phyloP scores from a whole-genome alignment of 2,888 invertebrate species.

The Lissocephala sabroskyi region DNA sequence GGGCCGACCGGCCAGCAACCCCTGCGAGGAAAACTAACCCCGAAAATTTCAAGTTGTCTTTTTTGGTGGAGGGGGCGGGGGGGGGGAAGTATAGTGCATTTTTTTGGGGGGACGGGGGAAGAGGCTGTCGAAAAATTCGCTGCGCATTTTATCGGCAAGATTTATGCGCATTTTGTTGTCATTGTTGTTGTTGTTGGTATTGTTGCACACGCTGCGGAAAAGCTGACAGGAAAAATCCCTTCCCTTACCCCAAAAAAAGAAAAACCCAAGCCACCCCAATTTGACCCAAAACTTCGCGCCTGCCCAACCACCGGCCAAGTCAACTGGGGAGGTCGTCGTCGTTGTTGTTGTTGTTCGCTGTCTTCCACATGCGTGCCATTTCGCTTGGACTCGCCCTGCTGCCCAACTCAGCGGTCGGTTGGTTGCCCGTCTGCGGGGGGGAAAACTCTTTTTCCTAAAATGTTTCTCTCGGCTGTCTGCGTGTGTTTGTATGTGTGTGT shows the following conservation, averaged over 20 bases:
- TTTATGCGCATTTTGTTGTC: constrained; percentile 29
- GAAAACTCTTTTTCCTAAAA: constrained; percentile 4
- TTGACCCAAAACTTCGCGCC: not conserved
- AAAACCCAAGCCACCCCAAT: not conserved
- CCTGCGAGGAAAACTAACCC: no score
- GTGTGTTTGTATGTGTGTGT: constrained; percentile 14
- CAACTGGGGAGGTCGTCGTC: not conserved
- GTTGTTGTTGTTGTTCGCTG: constrained; percentile 9
- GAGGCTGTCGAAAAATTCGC: constrained; percentile 18
- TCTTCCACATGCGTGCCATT: constrained; percentile 27
- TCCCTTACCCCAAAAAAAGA: not conserved
- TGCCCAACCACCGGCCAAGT: not conserved
- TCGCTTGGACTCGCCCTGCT: no score
- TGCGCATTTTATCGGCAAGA: constrained; percentile 55
- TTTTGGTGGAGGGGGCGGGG: not conserved
- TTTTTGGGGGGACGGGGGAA: not conserved
- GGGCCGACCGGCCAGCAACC: no score
- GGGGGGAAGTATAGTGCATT: not conserved
- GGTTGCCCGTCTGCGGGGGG: no score
- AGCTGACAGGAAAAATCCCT: constrained; percentile 12
- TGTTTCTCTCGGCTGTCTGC: not conserved
- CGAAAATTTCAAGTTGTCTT: no score
- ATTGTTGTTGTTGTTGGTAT: not conserved
- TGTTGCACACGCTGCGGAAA: constrained; percentile 39
- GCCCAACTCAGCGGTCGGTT: no score